Evolutionary conservation across 2,113 vertebrate genomes (phyloP).

Genomic region (Limnothrissa miodon): DNA sequence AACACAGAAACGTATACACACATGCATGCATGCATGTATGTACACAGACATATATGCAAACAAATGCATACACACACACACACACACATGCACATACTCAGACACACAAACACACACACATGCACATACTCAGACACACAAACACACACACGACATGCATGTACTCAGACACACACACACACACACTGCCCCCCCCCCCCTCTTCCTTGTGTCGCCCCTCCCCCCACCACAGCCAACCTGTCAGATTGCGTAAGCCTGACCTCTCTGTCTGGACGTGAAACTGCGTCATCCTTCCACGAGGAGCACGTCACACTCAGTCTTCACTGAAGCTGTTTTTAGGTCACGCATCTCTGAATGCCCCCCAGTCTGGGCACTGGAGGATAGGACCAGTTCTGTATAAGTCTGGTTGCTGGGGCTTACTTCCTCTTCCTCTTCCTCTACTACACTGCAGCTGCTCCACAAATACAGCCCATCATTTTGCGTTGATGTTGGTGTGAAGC

Average conservation of each 20-base stretch:
- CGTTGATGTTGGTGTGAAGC: too few species aligned
- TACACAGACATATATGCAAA: too few species aligned
- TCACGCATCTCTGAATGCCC: not conserved
- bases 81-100: too few species aligned
- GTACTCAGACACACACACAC: not conserved
- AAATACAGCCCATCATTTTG: too few species aligned
- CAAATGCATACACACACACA: too few species aligned
- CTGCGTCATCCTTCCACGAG: not conserved
- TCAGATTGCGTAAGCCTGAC: not conserved
- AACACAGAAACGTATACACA: not conserved
- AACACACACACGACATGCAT: too few species aligned
- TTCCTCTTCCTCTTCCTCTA: too few species aligned
- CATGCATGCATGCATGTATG: not conserved
- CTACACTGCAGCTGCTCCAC: too few species aligned
- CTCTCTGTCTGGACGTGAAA: not conserved
- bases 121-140: not conserved
- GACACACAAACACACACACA: not conserved
- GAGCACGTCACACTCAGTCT: not conserved
- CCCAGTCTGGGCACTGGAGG: too few species aligned
- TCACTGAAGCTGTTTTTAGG: not conserved
- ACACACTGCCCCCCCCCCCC: not conserved
- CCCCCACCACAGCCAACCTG: not conserved
- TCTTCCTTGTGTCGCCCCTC: not conserved
- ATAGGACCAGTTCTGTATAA: too few species aligned
- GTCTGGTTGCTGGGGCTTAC: too few species aligned